Percentiles rank a stretch among this genome's conserved stretches.
Evolutionary conservation across 2,797 vertebrate species (phyloP).

Genomic region (Carapus acus): DNA sequence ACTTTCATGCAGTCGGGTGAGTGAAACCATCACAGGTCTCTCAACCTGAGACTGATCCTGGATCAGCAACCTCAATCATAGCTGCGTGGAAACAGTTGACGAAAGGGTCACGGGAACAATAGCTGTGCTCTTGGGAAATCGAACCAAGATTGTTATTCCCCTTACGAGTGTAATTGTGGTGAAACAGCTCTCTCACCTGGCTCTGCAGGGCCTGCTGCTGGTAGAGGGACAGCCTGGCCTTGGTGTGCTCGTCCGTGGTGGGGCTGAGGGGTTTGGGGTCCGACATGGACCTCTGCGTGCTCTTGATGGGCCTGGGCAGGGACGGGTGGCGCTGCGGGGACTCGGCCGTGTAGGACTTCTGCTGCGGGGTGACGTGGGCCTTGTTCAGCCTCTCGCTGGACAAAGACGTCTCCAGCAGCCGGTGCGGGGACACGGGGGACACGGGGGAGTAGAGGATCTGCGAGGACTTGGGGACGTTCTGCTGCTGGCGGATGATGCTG

Average conservation of each 20-base stretch:
- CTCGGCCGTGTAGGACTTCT: constrained; percentile 89
- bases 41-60: too few species aligned
- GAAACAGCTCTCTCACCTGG: too few species aligned
- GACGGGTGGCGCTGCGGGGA: constrained; percentile 86
- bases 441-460: constrained; percentile 98
- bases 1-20: too few species aligned
- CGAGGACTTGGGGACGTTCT: constrained; percentile 82
- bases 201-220: constrained; percentile 89
- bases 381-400: constrained; percentile 95
- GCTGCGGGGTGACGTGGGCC: constrained; percentile 93
- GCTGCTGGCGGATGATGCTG: constrained; percentile 87
- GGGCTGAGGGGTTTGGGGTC: constrained; percentile 98
- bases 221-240: constrained; percentile 91
- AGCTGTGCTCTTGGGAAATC: too few species aligned
- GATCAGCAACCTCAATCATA: too few species aligned
- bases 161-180: background rate
- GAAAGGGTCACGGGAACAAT: too few species aligned
- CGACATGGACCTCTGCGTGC: constrained; percentile 93
- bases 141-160: too few species aligned
- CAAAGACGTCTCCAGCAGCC: constrained; percentile 87
- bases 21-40: too few species aligned
- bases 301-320: constrained; percentile 93
- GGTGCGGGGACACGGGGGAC: constrained; percentile 92
- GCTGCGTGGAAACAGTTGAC: too few species aligned
- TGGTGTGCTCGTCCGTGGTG: constrained; percentile 89